These are phyloP conservation scores for Halcyon senegalensis DNA, from an alignment of 2,113 vertebrate genomes.

Conservation along the genomic window DNA sequence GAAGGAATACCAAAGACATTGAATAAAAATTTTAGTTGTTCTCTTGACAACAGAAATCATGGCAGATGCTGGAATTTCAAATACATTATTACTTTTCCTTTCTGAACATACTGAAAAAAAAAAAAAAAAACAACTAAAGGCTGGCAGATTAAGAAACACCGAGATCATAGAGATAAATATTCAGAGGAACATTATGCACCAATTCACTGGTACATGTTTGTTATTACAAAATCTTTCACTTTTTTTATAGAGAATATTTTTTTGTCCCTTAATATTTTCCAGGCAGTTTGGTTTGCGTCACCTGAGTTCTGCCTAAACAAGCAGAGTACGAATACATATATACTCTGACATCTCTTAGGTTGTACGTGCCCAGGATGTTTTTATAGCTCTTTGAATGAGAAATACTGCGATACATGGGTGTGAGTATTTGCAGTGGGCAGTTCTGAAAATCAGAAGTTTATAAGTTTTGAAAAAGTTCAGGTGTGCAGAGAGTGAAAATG, in stretches of 20 bases:
- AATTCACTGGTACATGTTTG: background rate
- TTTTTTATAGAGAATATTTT: background rate
- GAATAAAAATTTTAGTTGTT: background rate
- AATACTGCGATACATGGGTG: fast-evolving
- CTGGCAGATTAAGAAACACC: background rate
- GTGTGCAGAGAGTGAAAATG: background rate
- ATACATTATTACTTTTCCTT: background rate
- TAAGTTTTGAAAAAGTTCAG: background rate
- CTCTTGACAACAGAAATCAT: background rate
- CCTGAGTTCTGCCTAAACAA: background rate
- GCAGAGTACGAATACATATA: fast-evolving
- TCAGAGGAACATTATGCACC: background rate
- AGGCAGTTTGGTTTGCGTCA: background rate
- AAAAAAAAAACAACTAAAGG: background rate
- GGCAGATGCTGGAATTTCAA: background rate
- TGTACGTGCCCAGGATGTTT: background rate
- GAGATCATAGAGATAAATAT: too few species aligned
- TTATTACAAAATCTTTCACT: background rate
- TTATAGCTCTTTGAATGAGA: background rate
- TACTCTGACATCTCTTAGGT: fast-evolving
- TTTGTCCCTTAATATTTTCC: background rate
- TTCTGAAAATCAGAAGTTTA: background rate
- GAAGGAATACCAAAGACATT: background rate
- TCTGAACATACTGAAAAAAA: background rate
- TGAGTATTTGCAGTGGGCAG: background rate